Conservation (phyloP, 2,888 invertebrate species). For the Prosopocoilus inquinatus region DNA sequence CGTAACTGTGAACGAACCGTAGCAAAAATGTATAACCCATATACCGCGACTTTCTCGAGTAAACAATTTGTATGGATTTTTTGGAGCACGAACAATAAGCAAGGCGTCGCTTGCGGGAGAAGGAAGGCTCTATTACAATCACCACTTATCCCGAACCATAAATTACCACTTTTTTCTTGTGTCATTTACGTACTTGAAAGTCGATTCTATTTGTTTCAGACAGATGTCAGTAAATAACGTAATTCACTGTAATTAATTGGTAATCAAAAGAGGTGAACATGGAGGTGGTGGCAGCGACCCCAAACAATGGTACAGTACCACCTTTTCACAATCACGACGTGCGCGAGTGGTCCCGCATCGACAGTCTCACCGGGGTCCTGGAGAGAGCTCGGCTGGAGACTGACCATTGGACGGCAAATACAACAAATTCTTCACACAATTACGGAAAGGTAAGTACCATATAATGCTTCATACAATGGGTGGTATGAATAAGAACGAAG, state of each 20-base stretch:
- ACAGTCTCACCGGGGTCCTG: constrained; percentile 55
- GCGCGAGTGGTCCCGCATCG: constrained; percentile 57
- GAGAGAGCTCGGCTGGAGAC: constrained; percentile 57
- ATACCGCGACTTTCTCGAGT: no score
- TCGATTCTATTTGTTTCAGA: constrained; percentile 12
- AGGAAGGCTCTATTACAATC: no score
- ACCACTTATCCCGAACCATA: no score
- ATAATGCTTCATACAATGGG: not conserved
- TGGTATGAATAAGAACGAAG: no score
- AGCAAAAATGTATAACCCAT: no score
- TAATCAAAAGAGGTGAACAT: constrained; percentile 26
- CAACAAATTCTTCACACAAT: constrained; percentile 51
- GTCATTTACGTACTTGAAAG: no score
- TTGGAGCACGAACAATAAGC: no score
- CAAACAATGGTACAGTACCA: constrained; percentile 40
- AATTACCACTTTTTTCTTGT: no score
- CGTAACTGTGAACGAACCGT: no score
- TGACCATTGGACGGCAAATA: constrained; percentile 55
- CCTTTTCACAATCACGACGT: constrained; percentile 56
- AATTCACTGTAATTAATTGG: not conserved
- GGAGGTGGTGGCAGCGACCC: constrained; percentile 49
- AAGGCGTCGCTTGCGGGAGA: no score
- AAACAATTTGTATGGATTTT: no score
- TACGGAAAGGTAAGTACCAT: constrained; percentile 54
- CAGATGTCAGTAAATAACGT: constrained; percentile 13